These are phyloP conservation scores for Anthoscopus minutus DNA, from an alignment of 2,113 vertebrate species.

Conservation along the genomic window DNA sequence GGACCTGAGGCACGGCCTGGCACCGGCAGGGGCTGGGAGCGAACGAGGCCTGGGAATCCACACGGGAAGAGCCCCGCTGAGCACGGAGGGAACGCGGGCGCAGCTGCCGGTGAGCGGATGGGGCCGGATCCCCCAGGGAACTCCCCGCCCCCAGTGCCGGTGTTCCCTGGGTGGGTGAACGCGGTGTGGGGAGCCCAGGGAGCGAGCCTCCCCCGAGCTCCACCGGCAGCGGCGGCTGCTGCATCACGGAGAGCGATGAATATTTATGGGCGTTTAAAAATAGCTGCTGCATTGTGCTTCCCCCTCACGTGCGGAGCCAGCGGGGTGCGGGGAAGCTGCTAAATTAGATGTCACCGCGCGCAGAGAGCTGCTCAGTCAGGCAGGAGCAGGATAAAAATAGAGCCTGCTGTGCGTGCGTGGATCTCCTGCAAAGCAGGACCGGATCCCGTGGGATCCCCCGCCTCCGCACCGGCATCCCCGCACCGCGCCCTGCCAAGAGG, in stretches of 20 bases:
- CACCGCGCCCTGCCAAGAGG: not conserved
- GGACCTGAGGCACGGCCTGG: not conserved
- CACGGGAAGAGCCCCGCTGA: rapidly evolving
- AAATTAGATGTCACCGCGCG: conserved; percentile 54
- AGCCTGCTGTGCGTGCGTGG: not conserved
- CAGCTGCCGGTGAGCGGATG: not conserved
- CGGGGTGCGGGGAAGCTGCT: conserved; percentile 63
- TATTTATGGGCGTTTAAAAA: conserved; percentile 63
- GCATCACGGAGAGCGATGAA: conserved; percentile 47
- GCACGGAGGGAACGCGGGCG: not conserved
- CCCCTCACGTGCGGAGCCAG: conserved; percentile 65
- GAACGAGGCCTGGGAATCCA: not conserved
- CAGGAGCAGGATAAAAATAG: conserved; percentile 62
- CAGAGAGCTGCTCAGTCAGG: conserved; percentile 49
- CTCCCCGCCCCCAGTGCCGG: not conserved
- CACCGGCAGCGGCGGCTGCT: not conserved
- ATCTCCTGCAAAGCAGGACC: conserved; percentile 3
- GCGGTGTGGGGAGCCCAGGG: not conserved
- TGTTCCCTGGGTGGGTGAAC: not conserved
- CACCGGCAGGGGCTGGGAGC: not conserved
- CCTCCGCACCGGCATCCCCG: not conserved
- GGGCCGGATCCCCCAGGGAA: not conserved
- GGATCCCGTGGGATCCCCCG: conserved; percentile 30
- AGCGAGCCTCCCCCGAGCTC: not conserved
- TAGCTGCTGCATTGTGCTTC: conserved; percentile 63